phyloP scores from a whole-genome alignment of 1,140 invertebrate species.

The Drosophila kohkoa region DNA sequence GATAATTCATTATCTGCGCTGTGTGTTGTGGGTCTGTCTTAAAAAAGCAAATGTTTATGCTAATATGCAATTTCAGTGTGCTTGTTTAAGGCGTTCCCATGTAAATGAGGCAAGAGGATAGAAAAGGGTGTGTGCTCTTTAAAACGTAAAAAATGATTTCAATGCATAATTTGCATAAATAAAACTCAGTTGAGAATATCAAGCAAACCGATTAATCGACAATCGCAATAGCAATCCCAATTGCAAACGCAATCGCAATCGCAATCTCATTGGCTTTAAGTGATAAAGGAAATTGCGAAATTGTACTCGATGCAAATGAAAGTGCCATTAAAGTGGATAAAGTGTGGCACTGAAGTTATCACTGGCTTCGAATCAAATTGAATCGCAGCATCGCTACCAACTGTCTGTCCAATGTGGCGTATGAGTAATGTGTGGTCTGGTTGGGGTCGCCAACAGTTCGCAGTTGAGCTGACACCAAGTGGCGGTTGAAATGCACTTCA shows the following conservation, averaged over 20 bases:
- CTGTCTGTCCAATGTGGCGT: constrained; percentile 15
- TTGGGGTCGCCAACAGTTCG: not conserved
- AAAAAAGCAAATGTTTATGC: constrained; percentile 33
- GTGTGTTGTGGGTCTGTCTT: not conserved
- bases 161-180: no score
- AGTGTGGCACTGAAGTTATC: constrained; percentile 23
- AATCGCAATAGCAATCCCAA: no score
- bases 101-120: not conserved
- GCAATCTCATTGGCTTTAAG: no score
- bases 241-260: no score
- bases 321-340: constrained; percentile 27
- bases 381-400: constrained; percentile 6
- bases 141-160: no score
- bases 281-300: no score
- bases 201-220: not conserved
- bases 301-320: constrained; percentile 58
- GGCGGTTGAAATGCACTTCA: no score
- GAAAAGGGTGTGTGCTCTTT: constrained; percentile 9
- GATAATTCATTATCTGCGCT: constrained; percentile 40
- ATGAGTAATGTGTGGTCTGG: constrained; percentile 26
- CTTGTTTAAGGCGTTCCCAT: constrained; percentile 15
- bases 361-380: constrained; percentile 34
- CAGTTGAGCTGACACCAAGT: not conserved
- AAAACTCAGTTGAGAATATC: no score
- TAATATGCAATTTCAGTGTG: constrained; percentile 34